These are phyloP conservation scores for Drosophila atripex DNA, from an alignment of 2,888 invertebrate genomes.

Conservation along the genomic window DNA sequence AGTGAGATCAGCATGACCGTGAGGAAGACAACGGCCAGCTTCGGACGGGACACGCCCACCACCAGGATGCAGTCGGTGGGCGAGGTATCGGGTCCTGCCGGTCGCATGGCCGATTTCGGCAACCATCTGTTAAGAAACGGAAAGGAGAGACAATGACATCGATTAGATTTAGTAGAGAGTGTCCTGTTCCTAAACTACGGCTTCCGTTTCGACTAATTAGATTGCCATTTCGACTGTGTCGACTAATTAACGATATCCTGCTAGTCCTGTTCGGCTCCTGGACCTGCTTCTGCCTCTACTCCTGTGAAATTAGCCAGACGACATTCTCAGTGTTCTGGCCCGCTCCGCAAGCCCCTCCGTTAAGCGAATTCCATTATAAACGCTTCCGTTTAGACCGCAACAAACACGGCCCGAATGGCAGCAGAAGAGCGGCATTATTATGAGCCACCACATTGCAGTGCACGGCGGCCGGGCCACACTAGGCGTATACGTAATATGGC, in stretches of 20 bases:
- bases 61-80: constrained; percentile 90
- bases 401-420: constrained; percentile 40
- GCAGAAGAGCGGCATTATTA: constrained; percentile 32
- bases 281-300: constrained; percentile 27
- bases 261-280: constrained; percentile 18
- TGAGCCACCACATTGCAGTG: constrained; percentile 29
- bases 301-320: constrained; percentile 55
- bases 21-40: constrained; percentile 90
- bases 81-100: constrained; percentile 92
- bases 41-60: constrained; percentile 93
- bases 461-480: not conserved
- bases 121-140: constrained; percentile 88
- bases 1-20: constrained; percentile 92
- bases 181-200: not conserved
- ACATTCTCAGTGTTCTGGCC: constrained; percentile 28
- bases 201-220: constrained; percentile 62
- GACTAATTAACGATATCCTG: constrained; percentile 58
- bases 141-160: constrained; percentile 8
- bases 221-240: constrained; percentile 56
- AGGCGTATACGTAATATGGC: constrained; percentile 39
- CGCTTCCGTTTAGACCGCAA: constrained; percentile 74
- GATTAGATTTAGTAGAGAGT: constrained; percentile 23
- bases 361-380: constrained; percentile 76
- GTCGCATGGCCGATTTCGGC: constrained; percentile 91
- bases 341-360: constrained; percentile 28